Base-by-base conservation (phyloP, 2,113 vertebrate species). In the Nesoenas mayeri region DNA sequence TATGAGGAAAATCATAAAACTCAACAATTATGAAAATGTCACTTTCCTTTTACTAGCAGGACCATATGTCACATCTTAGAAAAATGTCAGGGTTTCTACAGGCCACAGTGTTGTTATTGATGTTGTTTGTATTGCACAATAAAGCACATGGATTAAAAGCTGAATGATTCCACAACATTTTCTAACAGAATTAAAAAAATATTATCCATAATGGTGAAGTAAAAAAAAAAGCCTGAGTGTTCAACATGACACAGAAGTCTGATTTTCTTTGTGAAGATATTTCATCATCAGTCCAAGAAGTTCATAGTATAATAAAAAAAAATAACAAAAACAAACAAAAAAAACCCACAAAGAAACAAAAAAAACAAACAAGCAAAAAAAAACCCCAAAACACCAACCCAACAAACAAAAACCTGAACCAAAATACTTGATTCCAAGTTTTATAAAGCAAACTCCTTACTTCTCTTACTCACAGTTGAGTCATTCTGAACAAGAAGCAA, bases 201-300 rank as follows among this genome's bases (percentile, higher is more conserved):
- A 1, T 36, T 70, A 42, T 58, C 28, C 7, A 1, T 66, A 65
- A 36, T 0, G 5, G 4, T 13, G 13, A 16, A 22, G 24, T 5
- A 22, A 54, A 31, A 29, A 10, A 9, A 40, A 14, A 3, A n/a
- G 4, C 6, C 25, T n/a, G 7, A 66, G 7, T 58, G 84, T 92
- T 80, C 44, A 85, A 50, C 11, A 50, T 6, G 19, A 12, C 32
- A 51, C 4, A 42, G 5, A 66, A 78, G 70, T 89, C 18, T 42
- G 10, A 25, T 48, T 29, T 53, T 50, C 5, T 65, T 6, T 28
- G 7, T 29, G 34, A 51, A 74, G 16, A 34, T 20, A 28, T 60
- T 90, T 64, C 31, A 78, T 10, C 16, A 54, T 42, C 15, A 40
- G 31, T n/a, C 56, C 10, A 70, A 81, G 61, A 78, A 15, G 0